Percentiles rank a stretch among this genome's conserved stretches.
These are phyloP conservation scores for Pollenia amentaria DNA, from an alignment of 2,888 invertebrate species.

Conservation along the genomic window DNA sequence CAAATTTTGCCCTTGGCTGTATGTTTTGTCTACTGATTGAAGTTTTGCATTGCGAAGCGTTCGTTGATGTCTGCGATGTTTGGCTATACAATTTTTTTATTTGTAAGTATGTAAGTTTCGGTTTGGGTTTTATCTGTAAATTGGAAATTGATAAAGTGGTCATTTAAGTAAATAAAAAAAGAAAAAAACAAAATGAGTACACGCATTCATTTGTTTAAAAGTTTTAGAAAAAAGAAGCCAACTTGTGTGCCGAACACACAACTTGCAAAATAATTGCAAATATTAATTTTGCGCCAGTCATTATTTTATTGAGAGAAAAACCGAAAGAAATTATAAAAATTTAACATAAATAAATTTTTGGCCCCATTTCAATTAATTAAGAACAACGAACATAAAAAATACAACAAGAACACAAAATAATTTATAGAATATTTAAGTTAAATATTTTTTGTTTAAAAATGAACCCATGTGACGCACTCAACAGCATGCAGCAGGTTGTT, in stretches of 20 bases:
- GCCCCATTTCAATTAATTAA: slow-evolving; percentile 78
- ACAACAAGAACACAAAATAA: slow-evolving; percentile 37
- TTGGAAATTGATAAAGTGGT: slow-evolving; percentile 65
- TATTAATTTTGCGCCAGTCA: slow-evolving; percentile 65
- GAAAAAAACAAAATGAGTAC: slow-evolving; percentile 48
- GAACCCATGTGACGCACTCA: slow-evolving; percentile 54
- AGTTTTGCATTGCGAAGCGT: not conserved
- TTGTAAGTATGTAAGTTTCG: slow-evolving; percentile 9
- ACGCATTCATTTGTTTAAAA: slow-evolving; percentile 39
- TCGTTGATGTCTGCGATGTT: slow-evolving; percentile 37
- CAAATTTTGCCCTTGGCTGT: slow-evolving; percentile 33
- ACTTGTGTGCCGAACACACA: slow-evolving; percentile 30
- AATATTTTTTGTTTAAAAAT: slow-evolving; percentile 37
- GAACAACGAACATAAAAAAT: slow-evolving; percentile 64
- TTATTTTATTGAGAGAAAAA: slow-evolving; percentile 43
- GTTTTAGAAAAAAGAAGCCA: slow-evolving; percentile 4
- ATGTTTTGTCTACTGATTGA: slow-evolving; percentile 19
- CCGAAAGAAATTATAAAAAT: slow-evolving; percentile 32
- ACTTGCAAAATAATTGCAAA: slow-evolving; percentile 58
- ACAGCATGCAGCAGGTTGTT: slow-evolving; percentile 61
- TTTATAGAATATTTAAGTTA: slow-evolving; percentile 28
- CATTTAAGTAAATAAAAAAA: slow-evolving; percentile 56
- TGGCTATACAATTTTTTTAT: slow-evolving; percentile 2
- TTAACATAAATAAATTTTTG: slow-evolving; percentile 70
- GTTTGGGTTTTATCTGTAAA: slow-evolving; percentile 53